Base-by-base conservation (phyloP, 2,113 vertebrate genomes). In the Triplophysa rosa region DNA sequence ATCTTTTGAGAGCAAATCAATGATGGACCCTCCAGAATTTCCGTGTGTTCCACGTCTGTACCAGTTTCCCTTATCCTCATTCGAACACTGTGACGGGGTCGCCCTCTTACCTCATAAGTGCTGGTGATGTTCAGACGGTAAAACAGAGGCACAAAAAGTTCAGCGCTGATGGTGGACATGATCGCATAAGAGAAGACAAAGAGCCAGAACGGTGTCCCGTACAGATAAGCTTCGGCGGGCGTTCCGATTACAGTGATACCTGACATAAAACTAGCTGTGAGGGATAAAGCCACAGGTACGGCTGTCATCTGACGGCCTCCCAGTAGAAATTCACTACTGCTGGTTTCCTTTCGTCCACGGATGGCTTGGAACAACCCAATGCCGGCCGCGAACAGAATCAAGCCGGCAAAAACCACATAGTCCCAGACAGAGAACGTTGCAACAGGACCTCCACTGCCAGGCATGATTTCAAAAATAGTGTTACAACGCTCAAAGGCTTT, bases 231-330 rank as follows among this genome's bases (percentile, higher is more conserved):
- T 76, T 94, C 93, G 0, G 91, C 87, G 0, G 93, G 93, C 6
- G 92, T 93, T 23, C 93, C 93, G 10, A 94, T 94, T 37, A 94
- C 92, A 0, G 93, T 93, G 87, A 94, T 92, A 19, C 93, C 93
- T 24, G 93, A 94, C 93, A 94, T 94, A 82, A 94, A 94, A 83
- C 93, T 94, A 86, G 93, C 93, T 0, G 93, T 94, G 9, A 94
- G 91, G 0, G 93, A 94, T 90, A 94, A 93, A 78, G 93, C 92
- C 11, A 94, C 93, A 0, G 93, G 93, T 77, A 94, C 86, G 0
- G 93, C 93, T 0, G 88, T 92, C 93, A 94, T 92, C 79, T 91
- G 92, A 58, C 93, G 88, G 5, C 92, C 93, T 0, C 92, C 93
- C 67, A 94, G 85, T 66, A 94, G 80, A 77, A 93, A 94, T 78